These are phyloP conservation scores for Pampus argenteus DNA, from an alignment of 2,797 vertebrate genomes.

Conservation along the genomic window DNA sequence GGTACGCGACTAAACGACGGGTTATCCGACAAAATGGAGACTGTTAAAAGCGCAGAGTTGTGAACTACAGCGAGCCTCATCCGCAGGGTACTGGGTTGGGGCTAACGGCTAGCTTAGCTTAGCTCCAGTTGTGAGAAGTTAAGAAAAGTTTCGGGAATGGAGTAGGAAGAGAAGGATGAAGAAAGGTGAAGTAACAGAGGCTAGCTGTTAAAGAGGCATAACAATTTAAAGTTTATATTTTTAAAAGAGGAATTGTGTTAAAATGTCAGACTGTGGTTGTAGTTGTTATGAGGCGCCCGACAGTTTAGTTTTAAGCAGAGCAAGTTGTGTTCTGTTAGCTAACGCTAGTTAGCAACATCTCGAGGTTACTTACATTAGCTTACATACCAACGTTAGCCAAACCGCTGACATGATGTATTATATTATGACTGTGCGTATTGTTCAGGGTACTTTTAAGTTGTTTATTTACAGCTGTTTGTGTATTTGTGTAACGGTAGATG, in stretches of 20 bases:
- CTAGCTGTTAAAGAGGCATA: neutral
- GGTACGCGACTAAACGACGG: constrained; percentile 63
- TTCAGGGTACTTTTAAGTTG: no score
- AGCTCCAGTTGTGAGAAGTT: constrained; percentile 69
- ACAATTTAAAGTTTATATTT: neutral
- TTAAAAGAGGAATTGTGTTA: fast-evolving
- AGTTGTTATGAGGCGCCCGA: neutral
- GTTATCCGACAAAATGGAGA: neutral
- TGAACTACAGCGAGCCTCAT: constrained; percentile 53
- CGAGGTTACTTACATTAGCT: constrained; percentile 43
- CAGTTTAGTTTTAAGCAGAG: constrained; percentile 24
- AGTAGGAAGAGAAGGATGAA: constrained; percentile 38
- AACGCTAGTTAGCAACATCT: constrained; percentile 63
- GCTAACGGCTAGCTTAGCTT: constrained; percentile 63
- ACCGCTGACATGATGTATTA: neutral
- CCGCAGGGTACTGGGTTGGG: constrained; percentile 62
- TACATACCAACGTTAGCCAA: constrained; percentile 5
- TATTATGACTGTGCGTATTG: neutral
- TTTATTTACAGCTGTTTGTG: neutral
- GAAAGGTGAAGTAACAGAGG: constrained; percentile 20
- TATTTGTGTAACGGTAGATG: constrained; percentile 26
- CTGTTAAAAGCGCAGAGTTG: neutral
- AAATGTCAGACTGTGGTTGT: fast-evolving
- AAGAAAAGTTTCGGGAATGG: constrained; percentile 81
- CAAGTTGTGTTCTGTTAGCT: constrained; percentile 42